Conservation (phyloP, 2,113 vertebrate species). For the Agelaius tricolor region DNA sequence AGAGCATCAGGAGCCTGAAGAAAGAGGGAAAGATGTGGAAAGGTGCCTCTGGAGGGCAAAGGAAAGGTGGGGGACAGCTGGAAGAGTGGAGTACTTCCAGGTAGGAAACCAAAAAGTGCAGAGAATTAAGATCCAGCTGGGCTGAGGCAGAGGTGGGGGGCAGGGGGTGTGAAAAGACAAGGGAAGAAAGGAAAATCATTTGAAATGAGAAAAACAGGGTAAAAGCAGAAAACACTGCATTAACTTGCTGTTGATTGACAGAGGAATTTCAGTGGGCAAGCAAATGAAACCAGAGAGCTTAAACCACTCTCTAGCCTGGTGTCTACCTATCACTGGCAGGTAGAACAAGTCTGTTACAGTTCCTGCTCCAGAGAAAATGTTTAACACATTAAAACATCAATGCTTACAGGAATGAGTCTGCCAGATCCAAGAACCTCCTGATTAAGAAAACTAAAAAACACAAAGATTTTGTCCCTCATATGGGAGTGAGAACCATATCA, state of each 20-base stretch:
- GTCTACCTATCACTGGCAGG: not conserved
- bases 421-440: not conserved
- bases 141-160: not conserved
- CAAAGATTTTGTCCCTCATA: not conserved
- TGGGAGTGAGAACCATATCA: not conserved
- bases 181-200: not conserved
- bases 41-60: conserved; percentile 41
- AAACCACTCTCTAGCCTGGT: not conserved
- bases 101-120: conserved; percentile 9
- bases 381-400: not conserved
- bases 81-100: conserved; percentile 60
- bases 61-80: conserved; percentile 56
- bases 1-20: conserved; percentile 30
- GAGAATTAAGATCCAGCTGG: not conserved
- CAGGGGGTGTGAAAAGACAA: not conserved
- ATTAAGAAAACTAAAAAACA: not conserved
- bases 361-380: not conserved
- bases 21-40: conserved; percentile 60
- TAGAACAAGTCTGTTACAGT: not conserved
- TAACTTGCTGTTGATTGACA: not conserved
- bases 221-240: not conserved
- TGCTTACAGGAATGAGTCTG: not conserved
- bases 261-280: not conserved
- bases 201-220: not conserved
- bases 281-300: not conserved